A percentile compares a stretch with the other conserved stretches of the same genome.
These are phyloP conservation scores for Idaea biselata DNA, from an alignment of 2,888 invertebrate species.

Conservation along the genomic window DNA sequence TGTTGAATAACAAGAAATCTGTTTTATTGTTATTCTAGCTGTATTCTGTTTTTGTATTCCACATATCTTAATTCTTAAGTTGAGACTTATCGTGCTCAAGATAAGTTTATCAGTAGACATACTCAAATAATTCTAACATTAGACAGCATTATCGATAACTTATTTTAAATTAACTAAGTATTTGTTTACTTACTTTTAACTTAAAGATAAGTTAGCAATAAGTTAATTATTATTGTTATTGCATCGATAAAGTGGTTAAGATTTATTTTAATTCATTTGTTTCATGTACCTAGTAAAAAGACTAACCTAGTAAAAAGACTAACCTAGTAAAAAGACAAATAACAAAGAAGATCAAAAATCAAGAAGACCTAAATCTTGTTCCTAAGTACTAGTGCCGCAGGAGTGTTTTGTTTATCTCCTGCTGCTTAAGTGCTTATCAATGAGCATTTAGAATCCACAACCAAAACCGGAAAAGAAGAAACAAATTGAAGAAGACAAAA, in stretches of 20 bases:
- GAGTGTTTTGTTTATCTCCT: conserved; percentile 89
- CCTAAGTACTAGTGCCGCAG: conserved; percentile 97
- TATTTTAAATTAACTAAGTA: background rate
- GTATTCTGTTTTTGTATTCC: no score
- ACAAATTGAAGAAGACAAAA: conserved; percentile 12
- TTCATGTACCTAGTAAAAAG: background rate
- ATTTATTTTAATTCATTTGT: background rate
- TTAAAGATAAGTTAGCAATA: background rate
- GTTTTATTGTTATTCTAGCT: no score
- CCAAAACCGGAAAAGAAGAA: conserved; percentile 6
- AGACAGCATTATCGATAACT: background rate
- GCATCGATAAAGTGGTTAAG: background rate
- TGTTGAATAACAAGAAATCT: no score
- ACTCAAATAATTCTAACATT: background rate
- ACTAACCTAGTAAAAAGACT: background rate
- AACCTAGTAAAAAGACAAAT: no score
- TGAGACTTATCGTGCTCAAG: background rate
- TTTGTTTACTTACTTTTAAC: background rate
- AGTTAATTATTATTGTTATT: background rate
- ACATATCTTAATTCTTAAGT: background rate
- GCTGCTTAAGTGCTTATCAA: conserved; percentile 96
- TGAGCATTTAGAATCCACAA: conserved; percentile 71
- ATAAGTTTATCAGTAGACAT: background rate
- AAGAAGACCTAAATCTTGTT: conserved; percentile 84
- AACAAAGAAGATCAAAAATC: conserved; percentile 6